These are phyloP conservation scores for Alethe diademata DNA, from an alignment of 2,113 vertebrate species.

Conservation along the genomic window DNA sequence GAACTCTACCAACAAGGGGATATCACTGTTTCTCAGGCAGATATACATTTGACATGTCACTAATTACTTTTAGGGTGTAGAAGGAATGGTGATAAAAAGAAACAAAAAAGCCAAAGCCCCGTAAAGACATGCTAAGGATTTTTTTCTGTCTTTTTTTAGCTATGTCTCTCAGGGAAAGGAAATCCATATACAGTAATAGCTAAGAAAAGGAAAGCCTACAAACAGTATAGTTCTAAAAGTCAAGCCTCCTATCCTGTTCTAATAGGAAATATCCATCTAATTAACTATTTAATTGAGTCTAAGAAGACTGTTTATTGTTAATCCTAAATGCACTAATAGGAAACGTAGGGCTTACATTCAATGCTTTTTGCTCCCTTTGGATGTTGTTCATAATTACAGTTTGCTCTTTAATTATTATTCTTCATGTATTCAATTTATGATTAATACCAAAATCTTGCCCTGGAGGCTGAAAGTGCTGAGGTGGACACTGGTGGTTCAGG, in stretches of 20 bases:
- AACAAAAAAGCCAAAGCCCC: not conserved
- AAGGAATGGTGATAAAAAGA: not conserved
- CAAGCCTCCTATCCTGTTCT: constrained; percentile 26
- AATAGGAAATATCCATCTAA: constrained; percentile 57
- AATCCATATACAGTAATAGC: not conserved
- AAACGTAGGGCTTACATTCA: constrained; percentile 53
- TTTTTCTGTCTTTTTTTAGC: not conserved
- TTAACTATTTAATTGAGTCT: constrained; percentile 68
- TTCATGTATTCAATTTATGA: constrained; percentile 73
- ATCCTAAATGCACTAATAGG: constrained; percentile 67
- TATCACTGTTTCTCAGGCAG: not conserved
- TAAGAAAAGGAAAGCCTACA: not conserved
- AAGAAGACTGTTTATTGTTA: constrained; percentile 68
- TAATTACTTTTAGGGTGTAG: not conserved
- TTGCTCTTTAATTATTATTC: constrained; percentile 76
- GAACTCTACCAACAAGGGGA: not conserved
- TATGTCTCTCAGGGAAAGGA: not conserved
- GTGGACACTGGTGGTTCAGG: constrained; percentile 51
- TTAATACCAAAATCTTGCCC: constrained; percentile 63
- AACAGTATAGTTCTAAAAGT: constrained; percentile 16
- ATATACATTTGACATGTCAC: not conserved
- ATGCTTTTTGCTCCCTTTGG: constrained; percentile 68
- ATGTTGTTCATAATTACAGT: constrained; percentile 72
- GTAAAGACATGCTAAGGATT: not conserved
- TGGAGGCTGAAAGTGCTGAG: constrained; percentile 58